These are phyloP conservation scores for Neosilurus hyrtlii DNA, from an alignment of 2,797 vertebrate genomes.

Conservation along the genomic window DNA sequence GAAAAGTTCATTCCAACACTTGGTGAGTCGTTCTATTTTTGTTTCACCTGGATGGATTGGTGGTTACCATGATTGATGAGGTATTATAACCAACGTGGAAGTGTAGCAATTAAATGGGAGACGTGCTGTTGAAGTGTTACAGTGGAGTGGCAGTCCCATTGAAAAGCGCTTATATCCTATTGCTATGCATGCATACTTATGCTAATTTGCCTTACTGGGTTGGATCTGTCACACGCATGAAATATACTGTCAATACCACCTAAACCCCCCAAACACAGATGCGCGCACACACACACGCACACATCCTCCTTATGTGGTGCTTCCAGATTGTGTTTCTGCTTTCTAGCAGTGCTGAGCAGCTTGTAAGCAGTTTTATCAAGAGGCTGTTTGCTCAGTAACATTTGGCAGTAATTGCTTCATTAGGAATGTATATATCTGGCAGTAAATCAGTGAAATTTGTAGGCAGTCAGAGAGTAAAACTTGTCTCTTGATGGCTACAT, in stretches of 20 bases:
- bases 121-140: not conserved
- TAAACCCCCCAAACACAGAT: too few species aligned
- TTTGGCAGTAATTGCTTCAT: constrained; percentile 29
- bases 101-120: not conserved
- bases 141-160: not conserved
- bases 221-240: constrained; percentile 1
- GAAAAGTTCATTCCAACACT: not conserved
- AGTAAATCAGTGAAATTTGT: constrained; percentile 28
- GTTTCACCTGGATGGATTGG: not conserved
- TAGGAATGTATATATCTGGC: constrained; percentile 22
- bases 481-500: constrained; percentile 3
- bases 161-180: not conserved
- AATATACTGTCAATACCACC: not conserved
- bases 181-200: not conserved
- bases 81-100: not conserved
- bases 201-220: not conserved
- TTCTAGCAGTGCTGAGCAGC: not conserved
- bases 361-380: constrained; percentile 21
- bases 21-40: not conserved
- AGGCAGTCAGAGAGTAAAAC: not conserved
- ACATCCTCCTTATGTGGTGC: not conserved
- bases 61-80: not conserved
- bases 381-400: constrained; percentile 29
- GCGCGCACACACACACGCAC: not conserved
- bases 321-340: not conserved